phyloP scores from a whole-genome alignment of 1,140 invertebrate genomes.

The Drosophila pruinosa region DNA sequence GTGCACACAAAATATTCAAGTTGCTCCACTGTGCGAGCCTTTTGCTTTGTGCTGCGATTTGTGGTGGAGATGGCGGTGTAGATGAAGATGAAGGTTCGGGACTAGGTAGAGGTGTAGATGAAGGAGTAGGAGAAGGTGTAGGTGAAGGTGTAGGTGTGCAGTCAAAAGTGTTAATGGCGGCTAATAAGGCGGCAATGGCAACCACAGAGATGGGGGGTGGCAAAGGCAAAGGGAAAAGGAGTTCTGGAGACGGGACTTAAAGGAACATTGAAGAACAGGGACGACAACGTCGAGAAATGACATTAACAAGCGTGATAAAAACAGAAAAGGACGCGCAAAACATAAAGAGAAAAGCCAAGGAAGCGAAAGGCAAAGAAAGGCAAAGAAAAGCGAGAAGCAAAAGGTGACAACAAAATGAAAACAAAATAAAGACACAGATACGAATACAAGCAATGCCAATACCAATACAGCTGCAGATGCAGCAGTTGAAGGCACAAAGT shows the following conservation, averaged over 20 bases:
- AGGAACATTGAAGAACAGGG: background rate
- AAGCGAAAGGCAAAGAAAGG: background rate
- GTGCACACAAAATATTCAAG: too few relatives aligned
- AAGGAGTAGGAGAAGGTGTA: background rate
- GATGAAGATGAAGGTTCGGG: background rate
- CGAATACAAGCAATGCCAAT: too few relatives aligned
- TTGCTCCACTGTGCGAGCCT: conserved; percentile 15
- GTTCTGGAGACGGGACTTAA: conserved; percentile 1
- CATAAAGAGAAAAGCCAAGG: conserved; percentile 10
- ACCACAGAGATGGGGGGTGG: conserved; percentile 8
- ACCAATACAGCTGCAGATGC: background rate
- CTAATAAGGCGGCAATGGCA: conserved; percentile 70
- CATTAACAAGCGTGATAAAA: conserved; percentile 76
- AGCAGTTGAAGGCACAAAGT: conserved; percentile 10
- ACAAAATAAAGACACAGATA: conserved; percentile 1
- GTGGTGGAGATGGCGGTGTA: background rate
- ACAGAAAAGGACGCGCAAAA: conserved; percentile 36
- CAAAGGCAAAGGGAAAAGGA: background rate
- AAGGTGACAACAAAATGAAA: conserved; percentile 30
- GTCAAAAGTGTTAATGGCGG: conserved; percentile 72
- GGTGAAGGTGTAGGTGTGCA: conserved; percentile 5
- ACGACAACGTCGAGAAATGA: conserved; percentile 47
- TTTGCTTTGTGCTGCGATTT: conserved; percentile 8
- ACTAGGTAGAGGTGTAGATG: background rate
- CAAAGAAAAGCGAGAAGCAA: conserved; percentile 6